Evolutionary conservation across 53 echinoderm and acorn worm species (phyloP).

Genomic region (Antedon mediterranea): DNA sequence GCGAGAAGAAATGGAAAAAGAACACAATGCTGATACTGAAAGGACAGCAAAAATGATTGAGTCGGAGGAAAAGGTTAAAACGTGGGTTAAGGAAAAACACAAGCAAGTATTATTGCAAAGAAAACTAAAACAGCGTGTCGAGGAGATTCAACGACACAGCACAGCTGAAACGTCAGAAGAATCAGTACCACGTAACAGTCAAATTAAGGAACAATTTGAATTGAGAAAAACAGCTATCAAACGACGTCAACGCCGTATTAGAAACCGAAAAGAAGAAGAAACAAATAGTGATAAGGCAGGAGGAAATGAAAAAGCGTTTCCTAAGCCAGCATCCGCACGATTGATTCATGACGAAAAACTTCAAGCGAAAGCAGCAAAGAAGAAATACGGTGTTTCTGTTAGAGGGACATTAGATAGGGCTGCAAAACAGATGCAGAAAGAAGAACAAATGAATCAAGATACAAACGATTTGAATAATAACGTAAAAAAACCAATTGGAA

Average conservation of each 20-base stretch:
- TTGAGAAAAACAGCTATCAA: background rate
- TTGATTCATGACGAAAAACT: background rate
- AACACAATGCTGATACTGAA: background rate
- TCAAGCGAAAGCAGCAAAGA: background rate
- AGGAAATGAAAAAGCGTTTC: background rate
- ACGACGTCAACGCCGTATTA: background rate
- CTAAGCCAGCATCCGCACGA: background rate
- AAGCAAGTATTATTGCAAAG: background rate
- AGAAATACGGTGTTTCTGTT: background rate
- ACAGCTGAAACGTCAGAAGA: background rate
- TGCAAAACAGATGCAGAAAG: background rate
- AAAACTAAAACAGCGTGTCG: slow-evolving; percentile 5
- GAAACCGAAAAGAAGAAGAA: background rate
- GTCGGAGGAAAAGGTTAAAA: slow-evolving; percentile 7
- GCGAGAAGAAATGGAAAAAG: slow-evolving; percentile 10
- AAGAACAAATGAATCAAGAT: background rate
- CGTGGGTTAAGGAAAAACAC: slow-evolving; percentile 24
- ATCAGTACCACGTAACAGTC: background rate
- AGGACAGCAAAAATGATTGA: background rate
- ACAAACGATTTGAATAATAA: background rate
- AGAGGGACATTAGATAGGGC: background rate
- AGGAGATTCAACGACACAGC: background rate
- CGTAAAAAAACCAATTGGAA: background rate
- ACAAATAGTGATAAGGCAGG: background rate
- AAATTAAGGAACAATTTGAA: background rate